Evolutionary conservation across 2,888 invertebrate species (phyloP).

Genomic region (Dione juno): DNA sequence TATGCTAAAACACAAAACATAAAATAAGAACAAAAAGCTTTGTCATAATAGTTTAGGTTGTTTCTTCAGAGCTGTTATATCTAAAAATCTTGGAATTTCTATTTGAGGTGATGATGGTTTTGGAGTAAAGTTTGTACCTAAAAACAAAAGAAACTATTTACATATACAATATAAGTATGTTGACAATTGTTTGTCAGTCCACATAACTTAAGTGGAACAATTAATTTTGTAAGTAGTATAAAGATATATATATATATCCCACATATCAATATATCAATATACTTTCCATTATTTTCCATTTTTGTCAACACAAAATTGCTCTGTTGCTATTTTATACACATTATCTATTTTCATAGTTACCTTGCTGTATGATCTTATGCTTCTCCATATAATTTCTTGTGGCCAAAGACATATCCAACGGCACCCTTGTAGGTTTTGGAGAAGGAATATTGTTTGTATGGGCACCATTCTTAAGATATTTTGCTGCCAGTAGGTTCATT

Average conservation of each 20-base stretch:
- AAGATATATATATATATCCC: too few relatives aligned
- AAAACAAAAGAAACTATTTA: constrained; percentile 37
- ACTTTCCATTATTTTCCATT: too few relatives aligned
- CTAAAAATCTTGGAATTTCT: constrained; percentile 84
- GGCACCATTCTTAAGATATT: constrained; percentile 64
- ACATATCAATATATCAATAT: too few relatives aligned
- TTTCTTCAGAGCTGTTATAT: constrained; percentile 87
- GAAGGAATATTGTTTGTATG: constrained; percentile 44
- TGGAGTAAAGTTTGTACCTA: constrained; percentile 52
- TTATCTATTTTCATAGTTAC: constrained; percentile 51
- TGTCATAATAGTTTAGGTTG: constrained; percentile 85
- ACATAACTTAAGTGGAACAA: neutral
- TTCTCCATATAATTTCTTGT: constrained; percentile 88
- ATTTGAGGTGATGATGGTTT: constrained; percentile 48
- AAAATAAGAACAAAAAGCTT: constrained; percentile 29
- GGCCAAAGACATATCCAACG: constrained; percentile 86
- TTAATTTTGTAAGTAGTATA: too few relatives aligned
- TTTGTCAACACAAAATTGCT: too few relatives aligned
- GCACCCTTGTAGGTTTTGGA: constrained; percentile 46
- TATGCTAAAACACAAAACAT: constrained; percentile 3
- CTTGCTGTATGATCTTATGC: constrained; percentile 83
- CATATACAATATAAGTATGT: neutral
- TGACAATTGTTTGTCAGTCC: neutral
- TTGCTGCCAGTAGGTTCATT: constrained; percentile 79
- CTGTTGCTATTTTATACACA: too few relatives aligned